Conservation (phyloP, 2,888 invertebrate species). For the Drosophila pseudotakahashii region DNA sequence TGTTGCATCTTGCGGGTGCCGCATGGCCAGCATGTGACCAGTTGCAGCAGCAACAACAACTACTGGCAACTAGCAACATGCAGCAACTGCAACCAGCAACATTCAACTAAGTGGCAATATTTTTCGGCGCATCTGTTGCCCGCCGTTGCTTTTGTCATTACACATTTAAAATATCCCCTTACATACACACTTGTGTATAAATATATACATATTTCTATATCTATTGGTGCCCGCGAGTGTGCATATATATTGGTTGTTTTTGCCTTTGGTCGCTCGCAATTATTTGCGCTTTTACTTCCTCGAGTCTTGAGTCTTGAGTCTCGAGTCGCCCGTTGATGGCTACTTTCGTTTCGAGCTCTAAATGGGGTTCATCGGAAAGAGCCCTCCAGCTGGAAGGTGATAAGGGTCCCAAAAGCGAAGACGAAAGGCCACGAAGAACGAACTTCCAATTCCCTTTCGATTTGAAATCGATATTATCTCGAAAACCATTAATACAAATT, state of each 20-base stretch:
- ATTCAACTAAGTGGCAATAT: conserved; percentile 52
- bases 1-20: conserved; percentile 54
- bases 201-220: not conserved
- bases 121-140: conserved; percentile 49
- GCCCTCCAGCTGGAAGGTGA: conserved; percentile 20
- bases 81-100: conserved; percentile 14
- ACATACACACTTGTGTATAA: conserved; percentile 4
- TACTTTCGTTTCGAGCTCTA: conserved; percentile 48
- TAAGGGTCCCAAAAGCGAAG: conserved; percentile 4
- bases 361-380: conserved; percentile 36
- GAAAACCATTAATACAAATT: not conserved
- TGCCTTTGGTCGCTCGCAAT: conserved; percentile 42
- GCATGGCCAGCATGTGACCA: conserved; percentile 44
- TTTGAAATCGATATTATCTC: not conserved
- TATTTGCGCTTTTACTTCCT: conserved; percentile 69
- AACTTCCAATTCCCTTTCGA: too few relatives aligned
- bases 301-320: conserved; percentile 32
- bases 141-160: conserved; percentile 42
- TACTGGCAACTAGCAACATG: conserved; percentile 6
- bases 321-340: conserved; percentile 34
- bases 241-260: not conserved
- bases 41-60: conserved; percentile 14
- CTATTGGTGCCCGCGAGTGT: conserved; percentile 1
- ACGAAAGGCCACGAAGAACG: not conserved
- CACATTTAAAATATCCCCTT: conserved; percentile 37